Conservation (phyloP, 35 echinoderm and acorn worm genomes). For the Ptychodera flava region DNA sequence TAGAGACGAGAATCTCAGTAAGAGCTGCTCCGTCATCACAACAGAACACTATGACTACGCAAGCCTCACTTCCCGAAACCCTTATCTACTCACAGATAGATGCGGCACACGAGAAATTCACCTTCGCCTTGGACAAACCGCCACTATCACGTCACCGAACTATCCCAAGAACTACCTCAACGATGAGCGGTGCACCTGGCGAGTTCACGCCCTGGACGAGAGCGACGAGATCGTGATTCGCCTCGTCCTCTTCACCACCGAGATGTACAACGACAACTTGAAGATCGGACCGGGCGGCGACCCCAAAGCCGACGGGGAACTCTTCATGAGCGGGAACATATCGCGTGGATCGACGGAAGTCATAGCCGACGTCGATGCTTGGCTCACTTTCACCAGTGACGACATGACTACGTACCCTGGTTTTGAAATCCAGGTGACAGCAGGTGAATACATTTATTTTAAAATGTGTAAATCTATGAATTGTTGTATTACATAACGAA, state of each 20-base stretch:
- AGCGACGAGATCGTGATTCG: background rate
- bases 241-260: background rate
- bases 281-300: background rate
- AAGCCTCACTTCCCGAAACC: too few relatives aligned
- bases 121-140: background rate
- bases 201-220: constrained; percentile 32
- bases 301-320: background rate
- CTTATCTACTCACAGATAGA: too few relatives aligned
- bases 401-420: background rate
- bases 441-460: background rate
- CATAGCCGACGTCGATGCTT: background rate
- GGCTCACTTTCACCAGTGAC: background rate
- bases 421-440: background rate
- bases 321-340: background rate
- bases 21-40: too few relatives aligned
- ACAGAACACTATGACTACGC: too few relatives aligned
- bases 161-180: constrained; percentile 86
- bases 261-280: background rate
- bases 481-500: too few relatives aligned
- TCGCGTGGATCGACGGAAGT: background rate
- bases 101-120: background rate
- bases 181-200: constrained; percentile 78
- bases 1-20: too few relatives aligned
- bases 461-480: too few relatives aligned
- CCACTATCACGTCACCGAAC: constrained; percentile 32